Base-by-base conservation (phyloP, 1,140 invertebrate genomes). In the Mizuhopecten yessoensis region DNA sequence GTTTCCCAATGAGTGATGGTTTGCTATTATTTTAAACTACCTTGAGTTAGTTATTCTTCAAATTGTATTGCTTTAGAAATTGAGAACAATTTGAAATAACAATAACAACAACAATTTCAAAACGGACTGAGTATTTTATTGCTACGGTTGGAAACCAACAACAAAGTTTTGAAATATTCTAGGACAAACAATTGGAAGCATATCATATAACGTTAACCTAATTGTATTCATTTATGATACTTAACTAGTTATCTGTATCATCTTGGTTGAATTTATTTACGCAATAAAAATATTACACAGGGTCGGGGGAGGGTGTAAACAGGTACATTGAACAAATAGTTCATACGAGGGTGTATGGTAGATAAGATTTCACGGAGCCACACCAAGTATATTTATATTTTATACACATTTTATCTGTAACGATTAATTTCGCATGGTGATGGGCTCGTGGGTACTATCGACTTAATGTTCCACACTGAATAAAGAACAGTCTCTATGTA, bases 341-440 rank as follows among this genome's bases (percentile, higher is more conserved):
- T 29, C n/a, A n/a, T 29, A 75, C 17, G 57, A 29, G 9, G n/a
- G 5, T 75, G 5, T 75, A 29, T 3, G 15, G 5, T 29, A 75
- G 57, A 75, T 75, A 75, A 75, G 57, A 17, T 75, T 75, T n/a
- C n/a, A 75, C 0, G n/a, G 57, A 29, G 23, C 0, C 57, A 5
- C 5, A 75, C 23, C 0, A 23, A 75, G n/a, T n/a, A n/a, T 75
- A 29, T 75, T 75, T 75, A n/a, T 75, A 75, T 75, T n/a, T 75
- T 75, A 75, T 75, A 29, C 57, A 29, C n/a, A 75, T 75, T 75
- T 75, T 75, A 75, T 75, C 57, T 75, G 0, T 29, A 29, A 75
- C 57, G 57, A 75, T 75, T 75, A 75, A 75, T 75, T 75, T 75
- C 57, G n/a, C 57, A 29, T n/a, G 23, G 57, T 5, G 57, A 75